Evolutionary conservation across 2,113 vertebrate species (phyloP).

Genomic region (Ptyas mucosa): DNA sequence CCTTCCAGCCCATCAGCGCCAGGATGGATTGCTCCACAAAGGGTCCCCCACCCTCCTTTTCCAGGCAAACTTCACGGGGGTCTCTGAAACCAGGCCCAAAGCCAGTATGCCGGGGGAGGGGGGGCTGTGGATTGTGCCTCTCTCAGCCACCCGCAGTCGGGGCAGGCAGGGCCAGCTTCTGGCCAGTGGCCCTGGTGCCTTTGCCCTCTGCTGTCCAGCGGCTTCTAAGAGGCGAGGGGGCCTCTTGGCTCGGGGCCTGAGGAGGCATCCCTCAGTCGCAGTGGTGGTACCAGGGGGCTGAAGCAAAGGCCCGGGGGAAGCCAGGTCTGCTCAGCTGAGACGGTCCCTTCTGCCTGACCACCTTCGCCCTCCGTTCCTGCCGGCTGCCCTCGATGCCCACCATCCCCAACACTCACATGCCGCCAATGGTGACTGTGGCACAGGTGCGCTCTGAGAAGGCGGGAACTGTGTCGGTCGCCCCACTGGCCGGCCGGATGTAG

Average conservation of each 20-base stretch:
- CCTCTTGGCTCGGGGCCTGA: too few relatives aligned
- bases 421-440: slow-evolving; percentile 92
- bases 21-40: not conserved
- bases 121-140: not conserved
- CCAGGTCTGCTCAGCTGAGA: not conserved
- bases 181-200: not conserved
- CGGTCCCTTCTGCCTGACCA: not conserved
- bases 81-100: not conserved
- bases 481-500: slow-evolving; percentile 93
- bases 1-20: too few relatives aligned
- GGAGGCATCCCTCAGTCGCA: too few relatives aligned
- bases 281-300: not conserved
- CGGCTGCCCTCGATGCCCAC: too few relatives aligned
- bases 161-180: too few relatives aligned
- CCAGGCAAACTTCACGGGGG: not conserved
- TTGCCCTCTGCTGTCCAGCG: not conserved
- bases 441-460: slow-evolving; percentile 95
- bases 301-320: not conserved
- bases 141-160: too few relatives aligned
- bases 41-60: not conserved
- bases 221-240: rapidly evolving
- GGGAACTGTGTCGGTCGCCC: slow-evolving; percentile 80
- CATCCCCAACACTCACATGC: slow-evolving; percentile 81
- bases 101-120: not conserved
- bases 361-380: too few relatives aligned